Base-by-base conservation (phyloP, 2,888 invertebrate species). In the Lutraria lutraria region DNA sequence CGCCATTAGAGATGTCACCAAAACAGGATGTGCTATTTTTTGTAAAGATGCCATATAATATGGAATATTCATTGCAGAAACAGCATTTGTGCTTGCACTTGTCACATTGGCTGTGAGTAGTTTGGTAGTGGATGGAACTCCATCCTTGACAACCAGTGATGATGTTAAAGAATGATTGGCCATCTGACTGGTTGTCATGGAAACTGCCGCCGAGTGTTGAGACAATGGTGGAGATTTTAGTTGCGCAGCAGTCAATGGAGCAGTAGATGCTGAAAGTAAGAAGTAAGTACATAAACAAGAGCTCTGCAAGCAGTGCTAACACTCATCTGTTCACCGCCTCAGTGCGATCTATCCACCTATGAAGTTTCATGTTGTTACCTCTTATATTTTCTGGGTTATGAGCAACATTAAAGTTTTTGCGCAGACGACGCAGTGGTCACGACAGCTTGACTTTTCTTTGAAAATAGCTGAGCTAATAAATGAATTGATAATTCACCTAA, bases 21-120 rank as follows among this genome's bases (percentile, higher is more conserved):
- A 85, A 79, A 93, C 92, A 12, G 93, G 93, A 88, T 93, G 93
- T 31, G 92, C 90, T 31, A 93, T 90, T 80, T 92, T 90, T 81
- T 90, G 92, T 52, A 90, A 85, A 60, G 89, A 91, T 16, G 90
- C 88, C 91, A 89, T 88, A 81, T 88, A 90, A 60, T 88, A 91
- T 43, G 89, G 92, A 52, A 92, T 80, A 60, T 85, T 88, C 54
- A 91, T 82, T 15, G 89, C 63, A 16, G 88, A 86, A 52, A 90
- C 52, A 6, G 83, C 25, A 52, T 79, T 82, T 34, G 88, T 25
- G 21, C 60, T 60, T 0, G 80, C 16, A n/a, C 80, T 25, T n/a
- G 85, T 29, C 16, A 25, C 31, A 72, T 85, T 80, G 31, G 83
- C 72, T 16, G 79, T 34, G 4, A 81, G 29, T 53, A 68, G 88